Evolutionary conservation across 2,113 vertebrate genomes (phyloP).

Genomic region (Glareola pratincola): DNA sequence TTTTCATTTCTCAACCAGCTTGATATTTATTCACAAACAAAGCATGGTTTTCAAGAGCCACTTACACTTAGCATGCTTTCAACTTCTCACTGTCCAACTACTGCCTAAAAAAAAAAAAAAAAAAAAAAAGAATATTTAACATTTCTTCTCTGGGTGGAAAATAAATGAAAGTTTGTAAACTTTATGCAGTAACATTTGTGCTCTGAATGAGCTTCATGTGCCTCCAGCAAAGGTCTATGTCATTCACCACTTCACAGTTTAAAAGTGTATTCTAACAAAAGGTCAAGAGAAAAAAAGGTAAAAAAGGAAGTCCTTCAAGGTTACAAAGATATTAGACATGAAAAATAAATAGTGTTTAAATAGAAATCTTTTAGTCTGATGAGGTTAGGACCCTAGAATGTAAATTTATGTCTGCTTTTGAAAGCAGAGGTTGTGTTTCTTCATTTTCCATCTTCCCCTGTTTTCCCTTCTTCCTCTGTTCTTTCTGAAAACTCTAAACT

Average conservation of each 20-base stretch:
- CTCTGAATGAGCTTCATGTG: constrained; percentile 21
- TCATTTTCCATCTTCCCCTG: neutral
- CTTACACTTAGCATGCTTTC: constrained; percentile 21
- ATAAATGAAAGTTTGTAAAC: constrained; percentile 62
- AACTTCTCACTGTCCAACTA: constrained; percentile 44
- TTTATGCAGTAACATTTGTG: constrained; percentile 40
- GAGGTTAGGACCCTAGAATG: constrained; percentile 2
- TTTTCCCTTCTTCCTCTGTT: neutral
- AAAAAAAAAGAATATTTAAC: constrained; percentile 31
- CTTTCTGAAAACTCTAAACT: neutral
- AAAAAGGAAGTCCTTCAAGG: constrained; percentile 6
- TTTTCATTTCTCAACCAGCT: neutral
- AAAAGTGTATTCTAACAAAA: constrained; percentile 66
- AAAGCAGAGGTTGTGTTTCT: neutral
- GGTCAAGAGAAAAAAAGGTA: constrained; percentile 47
- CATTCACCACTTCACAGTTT: constrained; percentile 58
- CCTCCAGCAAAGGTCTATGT: constrained; percentile 49
- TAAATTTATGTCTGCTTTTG: neutral
- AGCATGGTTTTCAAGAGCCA: neutral
- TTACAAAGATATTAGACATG: constrained; percentile 1
- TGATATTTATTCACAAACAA: neutral
- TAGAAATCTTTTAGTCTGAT: constrained; percentile 19
- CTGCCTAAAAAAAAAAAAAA: neutral
- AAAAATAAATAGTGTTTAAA: neutral
- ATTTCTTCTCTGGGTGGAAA: constrained; percentile 53